Conservation (phyloP, 2,797 vertebrate species). For the Fundulus diaphanus region DNA sequence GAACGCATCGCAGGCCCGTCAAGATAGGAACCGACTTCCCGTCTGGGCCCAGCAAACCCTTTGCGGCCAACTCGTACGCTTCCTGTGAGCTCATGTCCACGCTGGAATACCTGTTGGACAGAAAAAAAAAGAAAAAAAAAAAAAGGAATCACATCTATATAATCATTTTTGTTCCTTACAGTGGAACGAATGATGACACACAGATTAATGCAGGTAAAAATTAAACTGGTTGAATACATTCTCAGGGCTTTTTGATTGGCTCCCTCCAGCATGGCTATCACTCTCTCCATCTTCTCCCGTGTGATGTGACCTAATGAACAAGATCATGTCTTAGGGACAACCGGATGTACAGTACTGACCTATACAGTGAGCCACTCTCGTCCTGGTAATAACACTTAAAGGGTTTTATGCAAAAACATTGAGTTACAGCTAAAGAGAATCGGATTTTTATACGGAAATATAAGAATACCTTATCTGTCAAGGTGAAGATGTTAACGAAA, state of each 20-base stretch:
- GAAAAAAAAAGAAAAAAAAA: not conserved
- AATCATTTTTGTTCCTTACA: not conserved
- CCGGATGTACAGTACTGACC: not conserved
- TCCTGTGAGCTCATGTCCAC: slow-evolving; percentile 90
- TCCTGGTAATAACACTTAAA: not conserved
- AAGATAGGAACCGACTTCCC: slow-evolving; percentile 88
- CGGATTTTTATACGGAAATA: not conserved
- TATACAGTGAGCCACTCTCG: not conserved
- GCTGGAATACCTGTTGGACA: slow-evolving; percentile 84
- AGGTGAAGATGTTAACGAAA: not conserved
- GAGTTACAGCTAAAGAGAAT: not conserved
- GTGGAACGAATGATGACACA: not conserved
- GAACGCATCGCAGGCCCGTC: slow-evolving; percentile 85
- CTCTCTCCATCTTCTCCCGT: slow-evolving; percentile 88
- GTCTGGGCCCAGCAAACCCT: slow-evolving; percentile 86
- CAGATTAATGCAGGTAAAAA: not conserved
- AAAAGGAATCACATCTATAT: not conserved
- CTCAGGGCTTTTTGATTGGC: slow-evolving; percentile 91
- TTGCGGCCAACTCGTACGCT: slow-evolving; percentile 91
- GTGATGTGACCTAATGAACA: slow-evolving; percentile 87
- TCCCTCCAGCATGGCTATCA: slow-evolving; percentile 91
- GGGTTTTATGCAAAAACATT: not conserved
- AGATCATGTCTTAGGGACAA: slow-evolving; percentile 4
- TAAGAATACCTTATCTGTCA: not conserved
- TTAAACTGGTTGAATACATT: slow-evolving; percentile 75